phyloP scores from a whole-genome alignment of 2,113 vertebrate genomes.

The Himantopus leucocephalus region DNA sequence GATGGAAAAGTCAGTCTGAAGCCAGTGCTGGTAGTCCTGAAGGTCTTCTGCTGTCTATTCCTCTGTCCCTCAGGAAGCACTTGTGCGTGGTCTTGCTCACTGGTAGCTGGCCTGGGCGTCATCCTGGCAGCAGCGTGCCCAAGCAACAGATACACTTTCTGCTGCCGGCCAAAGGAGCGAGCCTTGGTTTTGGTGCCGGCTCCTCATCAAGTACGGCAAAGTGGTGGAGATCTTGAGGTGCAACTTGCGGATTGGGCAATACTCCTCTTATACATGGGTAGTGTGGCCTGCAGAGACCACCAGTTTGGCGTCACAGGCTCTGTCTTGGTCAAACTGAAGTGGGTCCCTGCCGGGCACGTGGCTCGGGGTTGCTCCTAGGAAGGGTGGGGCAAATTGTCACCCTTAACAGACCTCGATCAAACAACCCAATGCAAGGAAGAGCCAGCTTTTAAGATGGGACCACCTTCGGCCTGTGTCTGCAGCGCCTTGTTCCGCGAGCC shows the following conservation, averaged over 20 bases:
- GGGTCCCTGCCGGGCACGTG: rapidly evolving
- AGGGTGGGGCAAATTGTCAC: background rate
- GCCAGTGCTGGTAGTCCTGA: background rate
- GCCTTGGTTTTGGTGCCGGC: background rate
- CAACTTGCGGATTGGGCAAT: background rate
- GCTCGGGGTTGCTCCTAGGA: background rate
- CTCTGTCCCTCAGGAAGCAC: rapidly evolving
- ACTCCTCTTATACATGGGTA: background rate
- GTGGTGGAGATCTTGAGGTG: background rate
- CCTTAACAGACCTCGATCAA: background rate
- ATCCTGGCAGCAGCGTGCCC: background rate
- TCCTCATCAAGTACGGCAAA: background rate
- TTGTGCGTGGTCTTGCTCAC: background rate
- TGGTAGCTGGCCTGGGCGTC: background rate
- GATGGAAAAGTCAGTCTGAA: background rate
- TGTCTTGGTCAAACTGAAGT: background rate
- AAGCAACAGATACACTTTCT: background rate
- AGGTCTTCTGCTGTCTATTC: background rate
- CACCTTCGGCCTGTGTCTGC: background rate
- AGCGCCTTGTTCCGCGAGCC: rapidly evolving
- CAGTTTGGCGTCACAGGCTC: background rate
- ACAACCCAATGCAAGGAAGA: background rate
- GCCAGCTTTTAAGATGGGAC: background rate
- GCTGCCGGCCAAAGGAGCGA: background rate
- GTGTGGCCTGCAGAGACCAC: background rate